A percentile compares a stretch with the other conserved stretches of the same genome.
Conservation (phyloP, 2,797 vertebrate genomes). For the Austrolebias charrua region DNA sequence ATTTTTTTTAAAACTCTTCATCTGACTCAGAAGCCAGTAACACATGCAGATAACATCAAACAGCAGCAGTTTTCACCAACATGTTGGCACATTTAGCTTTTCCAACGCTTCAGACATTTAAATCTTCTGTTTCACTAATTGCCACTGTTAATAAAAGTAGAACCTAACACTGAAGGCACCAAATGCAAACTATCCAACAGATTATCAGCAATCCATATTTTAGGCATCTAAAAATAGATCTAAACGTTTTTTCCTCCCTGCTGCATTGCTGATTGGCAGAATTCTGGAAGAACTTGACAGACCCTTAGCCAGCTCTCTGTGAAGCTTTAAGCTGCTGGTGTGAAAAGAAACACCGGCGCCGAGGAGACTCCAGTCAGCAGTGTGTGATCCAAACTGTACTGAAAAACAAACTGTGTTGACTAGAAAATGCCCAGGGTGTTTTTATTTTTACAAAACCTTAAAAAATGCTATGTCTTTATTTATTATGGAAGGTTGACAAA, state of each 20-base stretch:
- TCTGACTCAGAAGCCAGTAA: too few relatives aligned
- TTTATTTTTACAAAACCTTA: conserved; percentile 36
- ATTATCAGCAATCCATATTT: conserved; percentile 26
- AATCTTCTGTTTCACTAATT: neutral
- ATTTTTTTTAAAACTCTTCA: too few relatives aligned
- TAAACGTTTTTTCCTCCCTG: neutral
- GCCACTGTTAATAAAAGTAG: neutral
- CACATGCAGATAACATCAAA: too few relatives aligned
- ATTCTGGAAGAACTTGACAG: conserved; percentile 36
- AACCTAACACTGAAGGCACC: neutral
- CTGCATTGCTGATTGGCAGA: conserved; percentile 44
- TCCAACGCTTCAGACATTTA: too few relatives aligned
- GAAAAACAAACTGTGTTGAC: conserved; percentile 38
- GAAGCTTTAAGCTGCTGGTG: conserved; percentile 35
- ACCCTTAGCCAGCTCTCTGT: conserved; percentile 25
- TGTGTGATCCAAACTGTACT: conserved; percentile 44
- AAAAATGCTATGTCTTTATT: conserved; percentile 8
- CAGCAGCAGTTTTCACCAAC: too few relatives aligned
- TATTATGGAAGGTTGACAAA: conserved; percentile 1
- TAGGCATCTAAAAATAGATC: conserved; percentile 23
- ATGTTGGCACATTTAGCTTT: too few relatives aligned
- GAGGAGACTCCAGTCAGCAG: conserved; percentile 25
- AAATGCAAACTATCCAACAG: neutral
- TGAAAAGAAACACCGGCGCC: conserved; percentile 44
- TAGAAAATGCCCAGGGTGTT: conserved; percentile 20